These are phyloP conservation scores for Dromiciops gliroides DNA, from an alignment of 2,113 vertebrate species.

Conservation along the genomic window DNA sequence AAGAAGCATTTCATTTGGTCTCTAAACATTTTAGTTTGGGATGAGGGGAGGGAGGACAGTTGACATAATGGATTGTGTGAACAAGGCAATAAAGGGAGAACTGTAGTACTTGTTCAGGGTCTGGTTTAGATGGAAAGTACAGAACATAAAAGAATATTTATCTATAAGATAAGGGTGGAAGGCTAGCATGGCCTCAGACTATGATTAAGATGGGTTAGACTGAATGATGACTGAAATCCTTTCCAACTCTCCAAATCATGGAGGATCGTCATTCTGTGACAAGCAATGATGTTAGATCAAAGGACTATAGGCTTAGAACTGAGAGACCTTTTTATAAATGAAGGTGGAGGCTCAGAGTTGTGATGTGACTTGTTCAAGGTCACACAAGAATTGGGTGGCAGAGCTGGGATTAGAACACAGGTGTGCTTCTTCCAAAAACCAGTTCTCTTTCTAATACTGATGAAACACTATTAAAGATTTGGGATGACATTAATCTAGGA, in stretches of 20 bases:
- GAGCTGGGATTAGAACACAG: background rate
- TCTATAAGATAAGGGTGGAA: background rate
- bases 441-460: background rate
- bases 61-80: background rate
- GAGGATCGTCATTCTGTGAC: background rate
- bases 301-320: background rate
- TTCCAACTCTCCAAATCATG: background rate
- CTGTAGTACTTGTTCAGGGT: background rate
- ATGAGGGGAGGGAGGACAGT: background rate
- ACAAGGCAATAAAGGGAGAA: background rate
- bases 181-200: background rate
- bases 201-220: background rate
- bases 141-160: background rate
- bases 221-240: background rate
- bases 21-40: too few species aligned
- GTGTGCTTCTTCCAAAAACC: background rate
- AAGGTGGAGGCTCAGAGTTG: background rate
- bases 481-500: background rate
- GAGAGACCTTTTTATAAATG: background rate
- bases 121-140: background rate
- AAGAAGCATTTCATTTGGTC: background rate
- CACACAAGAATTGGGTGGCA: background rate
- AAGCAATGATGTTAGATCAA: background rate
- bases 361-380: background rate
- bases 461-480: background rate